Evolutionary conservation across 1,140 invertebrate species (phyloP).

Genomic region (Megalonaias nervosa): DNA sequence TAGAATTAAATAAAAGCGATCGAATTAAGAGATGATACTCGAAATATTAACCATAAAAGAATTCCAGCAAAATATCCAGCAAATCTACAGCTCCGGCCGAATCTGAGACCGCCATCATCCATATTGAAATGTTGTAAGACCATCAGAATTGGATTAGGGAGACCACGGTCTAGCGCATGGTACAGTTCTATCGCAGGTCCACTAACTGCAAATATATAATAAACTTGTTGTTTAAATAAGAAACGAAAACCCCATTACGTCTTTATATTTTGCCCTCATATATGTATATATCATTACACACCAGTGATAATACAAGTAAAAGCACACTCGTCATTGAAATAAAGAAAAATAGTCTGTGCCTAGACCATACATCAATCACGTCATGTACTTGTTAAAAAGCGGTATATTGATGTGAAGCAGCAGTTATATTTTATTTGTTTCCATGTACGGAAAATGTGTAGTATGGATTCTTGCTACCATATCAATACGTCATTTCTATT

Average conservation of each 20-base stretch:
- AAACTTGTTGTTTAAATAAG: not conserved
- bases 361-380: too few relatives aligned
- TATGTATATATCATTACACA: not conserved
- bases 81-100: slow-evolving; percentile 19
- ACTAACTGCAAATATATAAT: slow-evolving; percentile 10
- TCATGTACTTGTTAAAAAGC: too few relatives aligned
- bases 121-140: slow-evolving; percentile 38
- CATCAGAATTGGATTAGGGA: slow-evolving; percentile 38
- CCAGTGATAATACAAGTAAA: not conserved
- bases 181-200: not conserved
- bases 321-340: not conserved
- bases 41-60: slow-evolving; percentile 39
- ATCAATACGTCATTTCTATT: too few relatives aligned
- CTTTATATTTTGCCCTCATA: not conserved
- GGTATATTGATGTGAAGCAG: too few relatives aligned
- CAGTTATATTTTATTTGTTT: too few relatives aligned
- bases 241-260: not conserved
- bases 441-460: too few relatives aligned
- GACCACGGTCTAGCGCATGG: slow-evolving; percentile 28
- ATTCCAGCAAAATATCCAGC: slow-evolving; percentile 48
- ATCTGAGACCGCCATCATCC: slow-evolving; percentile 42
- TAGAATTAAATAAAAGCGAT: too few relatives aligned
- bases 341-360: not conserved
- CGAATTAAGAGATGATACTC: not conserved
- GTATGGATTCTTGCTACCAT: too few relatives aligned